These are phyloP conservation scores for Bombyx huttoni DNA, from an alignment of 2,888 invertebrate genomes.

Conservation along the genomic window DNA sequence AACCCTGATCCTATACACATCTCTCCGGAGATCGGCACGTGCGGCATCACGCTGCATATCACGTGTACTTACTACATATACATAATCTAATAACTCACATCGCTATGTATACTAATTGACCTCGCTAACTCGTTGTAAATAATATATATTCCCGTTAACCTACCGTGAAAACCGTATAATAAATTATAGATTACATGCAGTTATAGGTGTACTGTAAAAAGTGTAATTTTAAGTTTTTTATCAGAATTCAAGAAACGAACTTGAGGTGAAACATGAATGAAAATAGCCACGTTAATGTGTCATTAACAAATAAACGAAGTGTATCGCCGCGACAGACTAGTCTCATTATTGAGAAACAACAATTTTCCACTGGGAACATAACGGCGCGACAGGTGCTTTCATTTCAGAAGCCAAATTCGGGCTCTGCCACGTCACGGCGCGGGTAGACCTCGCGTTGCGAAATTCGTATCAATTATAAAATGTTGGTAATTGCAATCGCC, in stretches of 20 bases:
- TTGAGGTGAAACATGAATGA: conserved; percentile 6
- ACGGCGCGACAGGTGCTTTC: conserved; percentile 34
- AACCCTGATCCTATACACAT: conserved; percentile 30
- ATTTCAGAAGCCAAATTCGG: conserved; percentile 36
- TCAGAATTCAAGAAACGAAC: background rate
- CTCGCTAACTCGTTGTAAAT: conserved; percentile 2
- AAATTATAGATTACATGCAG: too few species aligned
- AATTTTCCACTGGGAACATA: conserved; percentile 19
- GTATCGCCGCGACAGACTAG: conserved; percentile 7
- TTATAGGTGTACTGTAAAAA: too few species aligned
- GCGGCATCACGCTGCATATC: conserved; percentile 28
- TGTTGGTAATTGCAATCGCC: conserved; percentile 32
- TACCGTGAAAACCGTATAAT: too few species aligned
- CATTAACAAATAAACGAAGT: conserved; percentile 9
- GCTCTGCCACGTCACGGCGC: conserved; percentile 24
- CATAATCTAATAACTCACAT: conserved; percentile 26
- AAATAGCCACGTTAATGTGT: conserved; percentile 9
- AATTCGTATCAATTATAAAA: conserved; percentile 30
- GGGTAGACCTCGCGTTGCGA: conserved; percentile 22
- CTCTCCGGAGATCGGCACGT: conserved; percentile 27
- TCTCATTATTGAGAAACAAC: conserved; percentile 15
- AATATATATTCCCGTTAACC: conserved; percentile 2
- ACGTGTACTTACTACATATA: conserved; percentile 27
- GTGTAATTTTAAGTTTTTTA: too few species aligned
- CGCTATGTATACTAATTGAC: conserved; percentile 22